phyloP scores from a whole-genome alignment of 2,888 invertebrate genomes.

The Cerastis leucographa region DNA sequence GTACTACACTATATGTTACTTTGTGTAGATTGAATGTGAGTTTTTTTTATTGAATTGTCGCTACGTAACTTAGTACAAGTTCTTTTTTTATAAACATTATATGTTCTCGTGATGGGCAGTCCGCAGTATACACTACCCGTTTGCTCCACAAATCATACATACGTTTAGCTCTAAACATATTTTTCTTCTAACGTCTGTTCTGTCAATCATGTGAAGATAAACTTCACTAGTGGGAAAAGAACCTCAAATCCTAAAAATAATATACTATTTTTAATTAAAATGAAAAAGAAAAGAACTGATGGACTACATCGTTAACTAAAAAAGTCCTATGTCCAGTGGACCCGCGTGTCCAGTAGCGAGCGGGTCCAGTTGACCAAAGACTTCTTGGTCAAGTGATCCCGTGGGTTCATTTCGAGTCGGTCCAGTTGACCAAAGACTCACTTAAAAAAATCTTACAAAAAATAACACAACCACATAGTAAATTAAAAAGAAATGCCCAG shows the following conservation, averaged over 20 bases:
- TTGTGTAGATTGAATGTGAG: no score
- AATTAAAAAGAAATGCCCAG: slow-evolving; percentile 5
- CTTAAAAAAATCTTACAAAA: not conserved
- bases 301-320: not conserved
- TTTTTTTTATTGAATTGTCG: no score
- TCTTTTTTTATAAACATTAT: no score
- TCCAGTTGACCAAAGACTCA: no score
- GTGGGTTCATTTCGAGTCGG: no score
- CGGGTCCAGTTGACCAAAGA: no score
- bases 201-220: not conserved
- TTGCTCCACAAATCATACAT: not conserved
- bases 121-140: not conserved
- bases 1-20: no score
- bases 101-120: no score
- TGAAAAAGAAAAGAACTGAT: not conserved
- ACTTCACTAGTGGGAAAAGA: not conserved
- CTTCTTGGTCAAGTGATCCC: no score
- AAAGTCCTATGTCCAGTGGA: no score
- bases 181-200: not conserved
- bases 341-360: no score
- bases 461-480: not conserved
- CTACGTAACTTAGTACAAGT: no score
- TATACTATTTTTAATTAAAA: not conserved
- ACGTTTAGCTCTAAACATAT: not conserved
- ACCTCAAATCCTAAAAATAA: not conserved